Evolutionary conservation across 2,113 vertebrate species (phyloP).

Genomic region (Stictonetta naevosa): DNA sequence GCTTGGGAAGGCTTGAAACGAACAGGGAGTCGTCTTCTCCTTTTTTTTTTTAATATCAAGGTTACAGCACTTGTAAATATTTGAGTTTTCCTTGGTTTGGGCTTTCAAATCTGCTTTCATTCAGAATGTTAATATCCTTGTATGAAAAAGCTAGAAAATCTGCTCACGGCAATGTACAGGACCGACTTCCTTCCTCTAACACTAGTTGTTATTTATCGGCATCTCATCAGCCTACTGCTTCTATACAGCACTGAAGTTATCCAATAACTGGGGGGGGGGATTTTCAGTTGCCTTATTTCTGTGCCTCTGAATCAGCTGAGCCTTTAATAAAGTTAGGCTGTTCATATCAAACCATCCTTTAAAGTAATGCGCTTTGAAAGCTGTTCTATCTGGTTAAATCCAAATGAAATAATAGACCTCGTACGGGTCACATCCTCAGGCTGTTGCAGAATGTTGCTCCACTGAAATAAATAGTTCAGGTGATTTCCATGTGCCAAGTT

Average conservation of each 20-base stretch:
- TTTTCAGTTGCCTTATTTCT: constrained; percentile 52
- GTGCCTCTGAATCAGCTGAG: constrained; percentile 38
- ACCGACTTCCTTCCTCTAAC: neutral
- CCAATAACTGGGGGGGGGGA: neutral
- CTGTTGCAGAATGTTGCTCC: neutral
- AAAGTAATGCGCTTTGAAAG: constrained; percentile 65
- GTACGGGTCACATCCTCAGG: constrained; percentile 42
- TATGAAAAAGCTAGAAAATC: neutral
- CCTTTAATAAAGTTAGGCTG: constrained; percentile 59
- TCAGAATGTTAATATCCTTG: neutral
- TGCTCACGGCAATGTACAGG: neutral
- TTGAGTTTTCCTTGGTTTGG: neutral
- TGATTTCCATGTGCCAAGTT: neutral
- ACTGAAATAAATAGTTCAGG: constrained; percentile 19
- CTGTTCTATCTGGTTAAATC: constrained; percentile 62
- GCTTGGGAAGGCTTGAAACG: neutral
- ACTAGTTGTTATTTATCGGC: neutral
- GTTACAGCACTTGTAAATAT: neutral
- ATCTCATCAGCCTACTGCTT: constrained; percentile 7
- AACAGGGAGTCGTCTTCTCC: neutral
- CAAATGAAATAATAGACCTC: constrained; percentile 58
- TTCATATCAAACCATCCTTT: constrained; percentile 40
- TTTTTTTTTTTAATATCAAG: neutral
- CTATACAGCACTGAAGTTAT: neutral
- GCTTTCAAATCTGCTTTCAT: neutral